Evolutionary conservation across 1,140 invertebrate genomes (phyloP), one percentile per base, ranked within the genome.

Genomic region (Leucophenga varia): DNA sequence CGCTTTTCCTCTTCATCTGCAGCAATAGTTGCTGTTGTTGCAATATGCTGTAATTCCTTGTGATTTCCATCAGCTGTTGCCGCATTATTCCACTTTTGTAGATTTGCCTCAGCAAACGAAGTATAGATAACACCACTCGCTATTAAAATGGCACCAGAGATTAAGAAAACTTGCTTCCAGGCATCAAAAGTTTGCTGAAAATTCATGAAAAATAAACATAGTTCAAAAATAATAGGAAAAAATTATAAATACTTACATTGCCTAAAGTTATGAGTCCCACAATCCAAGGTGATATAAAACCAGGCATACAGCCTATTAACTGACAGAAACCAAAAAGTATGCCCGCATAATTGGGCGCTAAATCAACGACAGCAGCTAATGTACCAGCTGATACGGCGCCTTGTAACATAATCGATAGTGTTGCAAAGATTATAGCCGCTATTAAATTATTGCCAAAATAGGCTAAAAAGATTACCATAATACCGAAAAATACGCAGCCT

Each of bases 331-430:
- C 83, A n/a, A 84, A 72, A 1, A 82, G 59, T 6, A 85, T 73
- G 47, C 79, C 79, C n/a, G 84, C 84, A 70, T 84, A 86, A 74
- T 87, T 87, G 1, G 86, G 85, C 32, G 83, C 82, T 10, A 86
- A 71, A 52, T 87, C 86, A 3, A 87, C 83, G 19, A 85, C 76
- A 14, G 76, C 80, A 1, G 85, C 79, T 28, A 87, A 63, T 1
- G 80, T 80, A 2, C 85, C 84, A 0, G 84, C 82, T 1, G 85
- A 86, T 1, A 85, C 79, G 0, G 84, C 82, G 2, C 86, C 86
- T 57, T 83, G 83, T 2, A 80, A 72, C 8, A 80, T 79, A 2
- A 80, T 82, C 1, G 85, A 83, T 8, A 80, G 37, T 28, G 83
- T 82, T 43, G 87, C 76, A 42, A 86, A 80, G 3, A 82, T 50